Evolutionary conservation across 2,113 vertebrate species (phyloP), one percentile per base, ranked within the genome.

Genomic region (Polyodon spathula): DNA sequence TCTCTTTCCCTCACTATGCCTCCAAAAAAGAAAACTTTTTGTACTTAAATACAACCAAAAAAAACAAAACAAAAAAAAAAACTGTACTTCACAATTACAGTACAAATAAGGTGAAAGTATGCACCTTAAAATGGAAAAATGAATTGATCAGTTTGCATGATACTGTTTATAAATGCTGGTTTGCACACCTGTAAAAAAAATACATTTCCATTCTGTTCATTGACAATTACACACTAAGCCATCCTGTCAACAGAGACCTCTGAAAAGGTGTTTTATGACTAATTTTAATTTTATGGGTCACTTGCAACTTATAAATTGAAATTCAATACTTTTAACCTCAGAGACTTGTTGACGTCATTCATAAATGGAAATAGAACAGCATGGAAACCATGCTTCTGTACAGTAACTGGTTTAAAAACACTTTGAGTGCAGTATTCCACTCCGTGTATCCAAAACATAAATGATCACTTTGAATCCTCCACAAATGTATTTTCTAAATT

Each of bases 391-490:
- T 27, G 27, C 2, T 27, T 27, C 3, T n/a, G 48, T 50, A n/a
- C 10, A 50, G 48, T 10, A 50, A 50, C 9, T 12, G 1, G 46
- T 50, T 50, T 27, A 27, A 27, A 27, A 27, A 27, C 27, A 27
- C 27, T 3, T 57, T 69, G 61, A 62, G 68, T 73, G 67, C 76
- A 73, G 70, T 70, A 66, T 64, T 58, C 62, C 37, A 70, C 71
- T 78, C 60, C 63, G 67, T 63, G 71, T 63, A 67, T 55, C 42
- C 70, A 72, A 79, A 80, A 78, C 73, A 27, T 27, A 27, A 27
- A 27, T 27, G 27, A 27, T 27, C 27, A 27, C 27, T 27, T 27
- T 27, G 27, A 27, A 27, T 27, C 27, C n/a, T n/a, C n/a, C 27
- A 27, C 27, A 27, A 27, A 27, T 27, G 27, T 27, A 56, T 40